phyloP scores from a whole-genome alignment of 2,113 vertebrate species.

The Arothron firmamentum region DNA sequence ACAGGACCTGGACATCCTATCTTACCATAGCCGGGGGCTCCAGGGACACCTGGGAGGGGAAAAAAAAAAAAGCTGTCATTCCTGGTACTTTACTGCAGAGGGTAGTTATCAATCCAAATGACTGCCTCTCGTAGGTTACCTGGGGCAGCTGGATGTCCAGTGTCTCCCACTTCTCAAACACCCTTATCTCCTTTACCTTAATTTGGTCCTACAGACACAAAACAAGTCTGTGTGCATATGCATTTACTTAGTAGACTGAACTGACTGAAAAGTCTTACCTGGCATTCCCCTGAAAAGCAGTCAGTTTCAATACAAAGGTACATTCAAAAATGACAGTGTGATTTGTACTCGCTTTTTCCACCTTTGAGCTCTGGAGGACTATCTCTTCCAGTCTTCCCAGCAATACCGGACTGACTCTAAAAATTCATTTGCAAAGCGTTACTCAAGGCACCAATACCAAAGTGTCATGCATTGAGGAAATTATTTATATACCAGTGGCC shows the following conservation, averaged over 20 bases:
- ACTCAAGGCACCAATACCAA: not conserved
- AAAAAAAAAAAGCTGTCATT: no score
- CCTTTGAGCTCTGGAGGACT: conserved; percentile 80
- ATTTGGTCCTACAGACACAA: no score
- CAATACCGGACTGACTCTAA: conserved; percentile 86
- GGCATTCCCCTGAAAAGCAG: conserved; percentile 74
- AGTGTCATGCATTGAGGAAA: not conserved
- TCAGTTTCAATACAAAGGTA: conserved; percentile 3
- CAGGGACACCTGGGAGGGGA: no score
- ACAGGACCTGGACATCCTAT: no score
- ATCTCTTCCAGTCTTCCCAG: conserved; percentile 82
- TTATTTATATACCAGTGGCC: conserved; percentile 79
- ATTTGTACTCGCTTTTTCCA: conserved; percentile 79
- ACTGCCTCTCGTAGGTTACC: conserved; percentile 69
- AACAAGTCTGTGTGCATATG: not conserved
- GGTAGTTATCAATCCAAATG: not conserved
- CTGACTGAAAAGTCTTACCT: conserved; percentile 69
- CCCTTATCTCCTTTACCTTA: no score
- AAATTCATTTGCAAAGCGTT: conserved; percentile 1
- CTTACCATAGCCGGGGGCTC: no score
- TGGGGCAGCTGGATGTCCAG: conserved; percentile 85
- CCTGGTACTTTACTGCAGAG: no score
- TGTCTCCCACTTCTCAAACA: conserved; percentile 84
- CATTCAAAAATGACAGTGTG: not conserved
- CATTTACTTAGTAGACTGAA: not conserved